Evolutionary conservation across 2,113 vertebrate genomes (phyloP), one percentile per base, ranked within the genome.

Genomic region (Falco punctatus): DNA sequence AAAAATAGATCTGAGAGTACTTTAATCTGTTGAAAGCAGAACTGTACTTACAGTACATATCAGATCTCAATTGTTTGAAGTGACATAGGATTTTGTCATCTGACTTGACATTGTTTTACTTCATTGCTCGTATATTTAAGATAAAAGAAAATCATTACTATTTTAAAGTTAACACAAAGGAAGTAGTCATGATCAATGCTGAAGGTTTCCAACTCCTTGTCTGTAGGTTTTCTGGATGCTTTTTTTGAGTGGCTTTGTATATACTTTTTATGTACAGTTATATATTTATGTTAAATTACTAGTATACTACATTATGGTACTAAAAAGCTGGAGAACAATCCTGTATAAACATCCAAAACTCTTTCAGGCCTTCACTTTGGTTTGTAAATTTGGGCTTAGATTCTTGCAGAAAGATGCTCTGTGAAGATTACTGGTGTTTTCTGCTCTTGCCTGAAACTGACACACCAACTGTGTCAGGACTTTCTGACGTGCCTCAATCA

Each of bases 1-100:
- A 97, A 96, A 97, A 97, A 95, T 94, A 95, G 93, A 96, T 96
- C 94, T 97, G 79, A 97, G 73, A 46, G 84, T 19, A 77, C 91
- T 96, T 96, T 96, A 95, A 97, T 97, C 78, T 93, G 78, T 40
- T 94, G 95, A 95, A 97, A 97, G 87, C 59, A 95, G 66, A 92
- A 73, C 89, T 86, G 71, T 81, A 80, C 88, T 95, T 93, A 90
- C 72, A 87, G 85, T 51, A 15, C 20, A 51, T 44, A 30, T 92
- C 81, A 96, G 81, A 96, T 96, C 84, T 81, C 51, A 3, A 54
- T 48, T 83, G 89, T 92, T 95, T 97, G 95, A 96, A 96, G 91
- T 59, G 62, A 92, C 46, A 94, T 38, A 15, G 51, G 70, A 11
- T 72, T 90, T 90, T 73, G 74, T 92, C 74, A 64, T 95, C 91